Evolutionary conservation across 2,797 vertebrate genomes (phyloP), one percentile per base, ranked within the genome.

Genomic region (Pipistrellus nathusii): DNA sequence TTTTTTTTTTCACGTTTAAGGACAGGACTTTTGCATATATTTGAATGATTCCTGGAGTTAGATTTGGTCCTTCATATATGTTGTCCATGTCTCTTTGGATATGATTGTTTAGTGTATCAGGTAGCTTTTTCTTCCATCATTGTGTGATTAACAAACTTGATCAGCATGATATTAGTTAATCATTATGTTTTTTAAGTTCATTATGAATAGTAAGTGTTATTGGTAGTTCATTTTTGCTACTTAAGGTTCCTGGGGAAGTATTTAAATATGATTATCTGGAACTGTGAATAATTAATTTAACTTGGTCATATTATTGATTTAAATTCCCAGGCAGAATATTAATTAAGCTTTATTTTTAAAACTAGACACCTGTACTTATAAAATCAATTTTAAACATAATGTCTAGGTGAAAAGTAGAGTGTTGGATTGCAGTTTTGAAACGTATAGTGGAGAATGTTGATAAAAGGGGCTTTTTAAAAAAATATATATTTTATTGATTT

Each of bases 31-130:
- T 78, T 73, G 76, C 82, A 53, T 76, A 59, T 64, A 68, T 27
- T 69, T 53, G 32, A 85, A 41, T 84, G 35, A 75, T 88, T 66
- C 88, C n/a, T 94, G 72, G 55, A 83, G n/a, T 94, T 86, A 86
- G 48, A 68, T 68, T 75, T 77, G 55, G 35, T 73, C n/a, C 9
- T 17, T 72, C 1, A 35, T 73, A 86, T n/a, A 27, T 84, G n/a
- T 82, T 48, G 51, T 53, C 51, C 48, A 55, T 2, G 75, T 41
- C 48, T 75, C 66, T 62, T 71, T 76, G 35, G 32, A 46, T 41
- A 35, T 85, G 32, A 73, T 72, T 77, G 25, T 69, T 76, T 59
- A 23, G 25, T 85, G 35, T 8, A 4, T 73, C 38, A 21, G 8
- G 44, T 59, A 59, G 46, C 41, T 73, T 4, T 38, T 10, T 44